Base-by-base conservation (phyloP, 2,888 invertebrate genomes). In the Mimachlamys varia region DNA sequence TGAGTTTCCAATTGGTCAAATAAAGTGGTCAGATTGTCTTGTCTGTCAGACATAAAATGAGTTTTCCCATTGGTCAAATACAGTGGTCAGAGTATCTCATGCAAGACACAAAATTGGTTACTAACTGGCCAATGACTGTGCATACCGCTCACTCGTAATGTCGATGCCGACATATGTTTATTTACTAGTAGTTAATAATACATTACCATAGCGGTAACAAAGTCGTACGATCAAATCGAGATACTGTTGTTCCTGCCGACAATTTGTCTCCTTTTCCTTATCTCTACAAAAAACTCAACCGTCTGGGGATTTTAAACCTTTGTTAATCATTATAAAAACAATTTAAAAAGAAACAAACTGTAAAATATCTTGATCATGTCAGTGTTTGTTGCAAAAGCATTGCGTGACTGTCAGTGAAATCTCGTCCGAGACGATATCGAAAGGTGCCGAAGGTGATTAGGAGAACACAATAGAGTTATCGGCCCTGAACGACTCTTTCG, bases 391-490 rank as follows among this genome's bases (percentile, higher is more conserved):
- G 76, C 76, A 76, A 76, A 22, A 76, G 76, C 0, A 12, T 76
- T 76, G 76, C 76, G 76, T 76, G 76, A 76, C 76, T 76, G 76
- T 12, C 76, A 76, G 76, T 76, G 76, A 76, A 76, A 76, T 76
- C 76, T 7, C 33, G 4, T 76, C 76, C 76, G 12, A 76, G 76
- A 76, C 76, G 33, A 33, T 76, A 76, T 76, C 76, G 76, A 76
- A 76, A 76, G 76, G 76, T 76, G 76, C 76, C 76, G 76, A 76
- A 76, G 76, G 76, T 76, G 76, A 76, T 76, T 76, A 76, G 76
- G 27, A 76, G 33, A 17, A 76, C 76, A 76, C 76, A 76, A 76
- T 33, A 33, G 13, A 76, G 76, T 76, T 76, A 76, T 76, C 76
- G 76, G 76, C 76, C 76, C 76, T 76, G 76, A 76, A 76, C 76